Base-by-base conservation (phyloP, 2,888 invertebrate species). In the Trypoxylon attenuatum region DNA sequence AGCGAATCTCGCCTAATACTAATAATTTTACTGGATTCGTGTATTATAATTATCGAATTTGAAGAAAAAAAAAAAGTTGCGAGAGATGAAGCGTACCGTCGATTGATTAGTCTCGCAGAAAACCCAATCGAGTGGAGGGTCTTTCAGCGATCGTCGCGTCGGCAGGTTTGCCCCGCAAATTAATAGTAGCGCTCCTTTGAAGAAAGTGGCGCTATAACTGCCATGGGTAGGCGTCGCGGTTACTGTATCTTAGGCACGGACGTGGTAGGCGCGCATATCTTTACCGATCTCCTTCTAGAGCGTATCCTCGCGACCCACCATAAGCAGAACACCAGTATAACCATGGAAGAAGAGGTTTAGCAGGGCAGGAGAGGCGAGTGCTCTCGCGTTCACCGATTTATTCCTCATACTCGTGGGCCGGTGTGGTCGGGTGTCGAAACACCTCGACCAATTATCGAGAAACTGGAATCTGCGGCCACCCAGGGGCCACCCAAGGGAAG, bases 381-480 rank as follows among this genome's bases (percentile, higher is more conserved):
- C 13, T n/a, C n/a, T n/a, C n/a, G n/a, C 33, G 10, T 33, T 33
- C 33, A 13, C 65, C 71, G 76, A 76, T 76, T 76, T 76, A 76
- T 76, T 77, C 61, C 77, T 76, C 72, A 72, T 76, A 76, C 66
- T 70, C 58, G 62, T 50, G 60, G 66, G 51, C 50, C 52, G 78
- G 71, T 80, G 84, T 83, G 83, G 82, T 82, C 83, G 86, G 85
- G 87, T 87, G 86, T 87, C 82, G 87, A 85, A 86, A 87, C 86
- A 87, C 85, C 84, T 86, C 84, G 85, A 86, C 85, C 86, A 87
- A 86, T 87, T 87, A 87, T 87, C 83, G 85, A 84, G 86, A 85
- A 87, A 87, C 86, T 86, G 87, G 87, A 86, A 86, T 87, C 82
- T 77, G 75, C 82, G 82, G 77, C 82, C 83, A 82, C 82, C 82